Conservation (phyloP, 2,113 vertebrate species). For the Serinus canaria region DNA sequence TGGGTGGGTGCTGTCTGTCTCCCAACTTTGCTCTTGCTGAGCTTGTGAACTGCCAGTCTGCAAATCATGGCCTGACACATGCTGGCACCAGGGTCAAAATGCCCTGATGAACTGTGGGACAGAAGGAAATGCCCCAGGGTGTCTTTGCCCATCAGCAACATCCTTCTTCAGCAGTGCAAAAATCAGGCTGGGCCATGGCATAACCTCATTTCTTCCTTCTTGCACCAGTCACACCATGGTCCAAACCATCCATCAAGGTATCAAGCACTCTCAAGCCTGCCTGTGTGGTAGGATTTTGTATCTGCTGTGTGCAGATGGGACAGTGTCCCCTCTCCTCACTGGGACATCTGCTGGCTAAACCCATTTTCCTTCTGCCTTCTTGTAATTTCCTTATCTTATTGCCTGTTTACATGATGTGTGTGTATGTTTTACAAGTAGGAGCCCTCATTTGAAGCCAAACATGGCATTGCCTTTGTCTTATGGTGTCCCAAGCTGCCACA, state of each 20-base stretch:
- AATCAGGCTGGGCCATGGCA: neutral
- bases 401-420: neutral
- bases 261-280: neutral
- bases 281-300: neutral
- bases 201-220: neutral
- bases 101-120: neutral
- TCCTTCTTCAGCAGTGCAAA: neutral
- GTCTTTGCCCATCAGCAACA: neutral
- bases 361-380: neutral
- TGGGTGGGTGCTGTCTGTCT: neutral
- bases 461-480: neutral
- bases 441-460: neutral
- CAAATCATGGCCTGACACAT: neutral
- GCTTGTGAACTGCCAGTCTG: neutral
- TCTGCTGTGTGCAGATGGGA: neutral
- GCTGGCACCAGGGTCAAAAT: neutral
- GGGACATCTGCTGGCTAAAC: neutral
- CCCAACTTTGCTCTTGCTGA: neutral
- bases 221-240: neutral
- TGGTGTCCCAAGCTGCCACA: neutral
- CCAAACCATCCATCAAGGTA: neutral
- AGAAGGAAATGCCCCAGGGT: neutral
- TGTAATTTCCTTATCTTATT: neutral
- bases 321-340: neutral
- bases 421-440: neutral